A percentile compares a stretch with the other conserved stretches of the same genome.
These are phyloP conservation scores for Nasonia vitripennis DNA, from an alignment of 1,140 invertebrate species.

Conservation along the genomic window DNA sequence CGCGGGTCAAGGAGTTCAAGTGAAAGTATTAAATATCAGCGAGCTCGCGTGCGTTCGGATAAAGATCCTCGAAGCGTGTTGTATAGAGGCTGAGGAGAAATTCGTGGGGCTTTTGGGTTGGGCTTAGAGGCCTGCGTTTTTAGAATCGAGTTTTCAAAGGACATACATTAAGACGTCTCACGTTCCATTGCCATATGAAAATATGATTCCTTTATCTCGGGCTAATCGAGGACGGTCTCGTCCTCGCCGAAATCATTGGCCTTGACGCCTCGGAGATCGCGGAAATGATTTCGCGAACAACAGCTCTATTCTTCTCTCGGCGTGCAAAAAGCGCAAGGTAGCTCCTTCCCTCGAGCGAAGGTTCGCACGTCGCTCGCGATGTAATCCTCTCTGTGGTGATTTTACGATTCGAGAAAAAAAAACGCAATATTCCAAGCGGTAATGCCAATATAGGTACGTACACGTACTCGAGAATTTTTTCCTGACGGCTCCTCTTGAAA, in stretches of 20 bases:
- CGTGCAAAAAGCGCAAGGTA: too few species aligned
- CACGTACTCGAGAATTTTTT: too few species aligned
- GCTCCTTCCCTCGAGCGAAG: too few species aligned
- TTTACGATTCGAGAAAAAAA: too few species aligned
- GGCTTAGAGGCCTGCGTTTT: neutral
- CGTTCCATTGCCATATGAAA: too few species aligned
- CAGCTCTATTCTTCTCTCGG: neutral
- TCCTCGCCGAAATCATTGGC: conserved; percentile 6
- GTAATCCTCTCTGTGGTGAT: too few species aligned
- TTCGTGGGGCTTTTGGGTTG: neutral
- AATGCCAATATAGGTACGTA: too few species aligned
- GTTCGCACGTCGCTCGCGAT: too few species aligned
- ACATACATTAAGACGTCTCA: too few species aligned
- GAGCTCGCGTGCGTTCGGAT: conserved; percentile 48
- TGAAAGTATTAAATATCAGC: conserved; percentile 72
- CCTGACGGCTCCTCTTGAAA: neutral
- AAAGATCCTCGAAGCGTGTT: conserved; percentile 41
- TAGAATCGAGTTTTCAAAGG: too few species aligned
- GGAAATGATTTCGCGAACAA: conserved; percentile 16
- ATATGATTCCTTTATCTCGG: neutral
- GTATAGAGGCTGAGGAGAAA: neutral
- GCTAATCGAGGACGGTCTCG: neutral
- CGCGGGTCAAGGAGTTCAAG: conserved; percentile 70
- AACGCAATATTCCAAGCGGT: too few species aligned
- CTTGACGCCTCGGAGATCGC: neutral